Evolutionary conservation across 2,113 vertebrate genomes (phyloP).

Genomic region (Candoia aspera): DNA sequence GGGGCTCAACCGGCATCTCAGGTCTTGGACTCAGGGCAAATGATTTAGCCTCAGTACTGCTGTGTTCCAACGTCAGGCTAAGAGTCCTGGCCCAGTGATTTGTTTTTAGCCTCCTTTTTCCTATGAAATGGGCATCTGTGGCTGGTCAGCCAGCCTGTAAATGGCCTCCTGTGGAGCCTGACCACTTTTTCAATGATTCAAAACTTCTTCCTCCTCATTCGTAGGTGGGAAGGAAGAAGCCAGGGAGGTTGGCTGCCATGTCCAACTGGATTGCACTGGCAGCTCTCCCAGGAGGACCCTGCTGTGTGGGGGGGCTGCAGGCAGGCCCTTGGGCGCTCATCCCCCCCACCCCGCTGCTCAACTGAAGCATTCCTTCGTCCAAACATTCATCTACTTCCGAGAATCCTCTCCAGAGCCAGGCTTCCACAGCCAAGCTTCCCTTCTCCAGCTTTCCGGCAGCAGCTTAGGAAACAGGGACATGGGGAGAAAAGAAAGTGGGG

Average conservation of each 20-base stretch:
- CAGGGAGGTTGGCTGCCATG: neutral
- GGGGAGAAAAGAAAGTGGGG: neutral
- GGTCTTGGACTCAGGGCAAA: neutral
- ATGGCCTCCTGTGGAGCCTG: neutral
- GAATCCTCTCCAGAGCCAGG: neutral
- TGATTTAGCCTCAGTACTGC: too few relatives aligned
- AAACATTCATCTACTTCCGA: fast-evolving
- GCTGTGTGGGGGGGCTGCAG: neutral
- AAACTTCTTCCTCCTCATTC: neutral
- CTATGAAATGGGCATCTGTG: neutral
- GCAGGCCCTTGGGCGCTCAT: neutral
- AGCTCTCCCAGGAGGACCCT: neutral
- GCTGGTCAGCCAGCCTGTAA: neutral
- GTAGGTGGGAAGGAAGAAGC: neutral
- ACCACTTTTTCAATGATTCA: neutral
- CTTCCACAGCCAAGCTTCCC: slow-evolving; percentile 15
- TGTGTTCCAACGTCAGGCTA: neutral
- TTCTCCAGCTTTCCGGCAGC: slow-evolving; percentile 47
- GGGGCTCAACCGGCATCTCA: neutral
- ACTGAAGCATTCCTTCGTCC: neutral
- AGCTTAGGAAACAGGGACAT: slow-evolving; percentile 48
- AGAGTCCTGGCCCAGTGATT: neutral
- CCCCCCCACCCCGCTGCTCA: neutral
- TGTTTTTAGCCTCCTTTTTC: neutral
- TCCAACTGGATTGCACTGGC: neutral